Conservation (phyloP, 2,888 invertebrate genomes). For the Elaeidobius kamerunicus region DNA sequence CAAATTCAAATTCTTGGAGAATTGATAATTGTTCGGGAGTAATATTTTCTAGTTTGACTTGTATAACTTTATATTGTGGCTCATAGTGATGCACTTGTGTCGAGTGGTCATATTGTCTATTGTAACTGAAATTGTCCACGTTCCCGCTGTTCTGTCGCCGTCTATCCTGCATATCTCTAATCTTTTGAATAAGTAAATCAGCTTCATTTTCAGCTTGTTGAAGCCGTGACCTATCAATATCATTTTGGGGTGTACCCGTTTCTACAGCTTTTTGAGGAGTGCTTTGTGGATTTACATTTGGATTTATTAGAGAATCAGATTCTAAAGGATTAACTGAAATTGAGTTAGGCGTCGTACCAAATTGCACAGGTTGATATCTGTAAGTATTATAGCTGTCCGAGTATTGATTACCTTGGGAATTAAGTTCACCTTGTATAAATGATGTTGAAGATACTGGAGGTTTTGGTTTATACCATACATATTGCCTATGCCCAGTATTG, state of each 20-base stretch:
- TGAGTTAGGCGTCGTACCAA: neutral
- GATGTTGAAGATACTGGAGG: neutral
- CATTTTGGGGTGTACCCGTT: neutral
- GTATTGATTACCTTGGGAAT: slow-evolving; percentile 4
- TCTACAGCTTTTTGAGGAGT: neutral
- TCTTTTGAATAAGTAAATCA: slow-evolving; percentile 29
- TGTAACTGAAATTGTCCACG: neutral
- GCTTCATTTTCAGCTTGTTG: slow-evolving; percentile 34
- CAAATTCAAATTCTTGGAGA: slow-evolving; percentile 14
- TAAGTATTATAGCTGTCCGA: neutral
- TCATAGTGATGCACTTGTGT: neutral
- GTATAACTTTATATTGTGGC: slow-evolving; percentile 14
- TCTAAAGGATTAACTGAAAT: neutral
- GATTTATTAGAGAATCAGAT: neutral
- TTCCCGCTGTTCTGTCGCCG: neutral
- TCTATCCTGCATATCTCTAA: slow-evolving; percentile 11
- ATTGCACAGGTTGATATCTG: neutral
- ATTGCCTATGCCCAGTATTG: no score
- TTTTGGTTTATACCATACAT: neutral
- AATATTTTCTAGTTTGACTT: slow-evolving; percentile 26
- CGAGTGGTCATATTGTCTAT: slow-evolving; percentile 1
- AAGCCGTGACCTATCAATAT: slow-evolving; percentile 9
- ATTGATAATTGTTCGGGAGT: slow-evolving; percentile 18
- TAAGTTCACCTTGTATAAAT: slow-evolving; percentile 21
- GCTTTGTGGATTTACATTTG: neutral